These are phyloP conservation scores for Drosophila fulvimacula DNA, from an alignment of 2,888 invertebrate genomes.

Conservation along the genomic window DNA sequence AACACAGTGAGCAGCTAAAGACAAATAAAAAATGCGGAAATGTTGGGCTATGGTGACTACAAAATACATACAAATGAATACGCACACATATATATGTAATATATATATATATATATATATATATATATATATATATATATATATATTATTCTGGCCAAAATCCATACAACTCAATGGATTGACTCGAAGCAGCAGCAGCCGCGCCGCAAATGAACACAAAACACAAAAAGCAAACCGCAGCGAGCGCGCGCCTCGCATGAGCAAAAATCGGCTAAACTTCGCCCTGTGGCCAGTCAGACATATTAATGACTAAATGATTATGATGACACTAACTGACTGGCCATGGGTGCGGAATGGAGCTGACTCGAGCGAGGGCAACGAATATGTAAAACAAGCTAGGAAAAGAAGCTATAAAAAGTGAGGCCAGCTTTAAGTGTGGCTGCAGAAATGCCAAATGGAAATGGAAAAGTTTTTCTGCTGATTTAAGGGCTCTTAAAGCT, in stretches of 20 bases:
- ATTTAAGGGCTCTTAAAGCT: background rate
- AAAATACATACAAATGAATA: conserved; percentile 21
- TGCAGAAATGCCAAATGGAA: background rate
- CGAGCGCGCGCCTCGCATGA: conserved; percentile 52
- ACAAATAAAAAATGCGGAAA: conserved; percentile 57
- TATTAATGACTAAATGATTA: conserved; percentile 83
- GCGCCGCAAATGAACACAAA: conserved; percentile 57
- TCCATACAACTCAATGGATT: conserved; percentile 77
- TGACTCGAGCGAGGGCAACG: background rate
- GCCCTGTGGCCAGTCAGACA: conserved; percentile 75
- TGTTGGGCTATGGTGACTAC: conserved; percentile 54
- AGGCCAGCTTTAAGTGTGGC: conserved; percentile 36
- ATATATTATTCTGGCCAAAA: conserved; percentile 70
- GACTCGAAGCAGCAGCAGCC: conserved; percentile 44
- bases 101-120: background rate
- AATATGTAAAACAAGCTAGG: conserved; percentile 56
- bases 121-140: conserved; percentile 15
- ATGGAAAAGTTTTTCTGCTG: background rate
- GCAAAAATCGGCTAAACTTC: conserved; percentile 9
- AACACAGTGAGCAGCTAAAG: conserved; percentile 13
- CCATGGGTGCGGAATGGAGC: background rate
- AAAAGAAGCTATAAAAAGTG: conserved; percentile 9
- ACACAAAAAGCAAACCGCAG: conserved; percentile 68
- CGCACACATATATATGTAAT: background rate
- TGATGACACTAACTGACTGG: conserved; percentile 73